Conservation (phyloP, 2,888 invertebrate genomes). For the Yponomeuta cagnagella region DNA sequence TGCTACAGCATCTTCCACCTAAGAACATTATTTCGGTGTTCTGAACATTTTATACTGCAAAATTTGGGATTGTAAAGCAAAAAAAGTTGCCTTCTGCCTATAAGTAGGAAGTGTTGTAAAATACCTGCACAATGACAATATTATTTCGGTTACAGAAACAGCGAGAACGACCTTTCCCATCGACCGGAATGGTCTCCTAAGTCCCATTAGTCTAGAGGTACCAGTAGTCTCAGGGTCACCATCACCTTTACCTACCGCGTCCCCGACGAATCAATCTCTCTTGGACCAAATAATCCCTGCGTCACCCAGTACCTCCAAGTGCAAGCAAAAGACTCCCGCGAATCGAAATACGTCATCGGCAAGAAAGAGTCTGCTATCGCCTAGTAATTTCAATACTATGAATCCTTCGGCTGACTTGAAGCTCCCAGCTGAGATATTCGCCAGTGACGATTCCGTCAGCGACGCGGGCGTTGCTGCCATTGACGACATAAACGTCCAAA, state of each 20-base stretch:
- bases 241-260: background rate
- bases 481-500: conserved; percentile 44
- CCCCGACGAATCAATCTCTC: background rate
- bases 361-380: conserved; percentile 30
- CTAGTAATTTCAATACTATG: conserved; percentile 47
- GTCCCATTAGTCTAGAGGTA: background rate
- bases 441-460: conserved; percentile 59
- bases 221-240: conserved; percentile 4
- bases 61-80: too few species aligned
- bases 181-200: background rate
- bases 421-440: conserved; percentile 69
- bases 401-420: conserved; percentile 60
- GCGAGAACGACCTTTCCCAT: background rate
- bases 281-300: conserved; percentile 4
- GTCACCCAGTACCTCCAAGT: conserved; percentile 35
- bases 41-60: too few species aligned
- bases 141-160: conserved; percentile 11
- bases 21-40: too few species aligned
- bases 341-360: background rate
- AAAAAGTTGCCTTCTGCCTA: too few species aligned
- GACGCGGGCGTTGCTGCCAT: conserved; percentile 46
- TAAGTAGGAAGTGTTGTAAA: too few species aligned
- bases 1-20: too few species aligned
- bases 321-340: conserved; percentile 23
- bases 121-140: background rate